These are phyloP conservation scores for Goniozus legneri DNA, from an alignment of 1,140 invertebrate species.

Conservation along the genomic window DNA sequence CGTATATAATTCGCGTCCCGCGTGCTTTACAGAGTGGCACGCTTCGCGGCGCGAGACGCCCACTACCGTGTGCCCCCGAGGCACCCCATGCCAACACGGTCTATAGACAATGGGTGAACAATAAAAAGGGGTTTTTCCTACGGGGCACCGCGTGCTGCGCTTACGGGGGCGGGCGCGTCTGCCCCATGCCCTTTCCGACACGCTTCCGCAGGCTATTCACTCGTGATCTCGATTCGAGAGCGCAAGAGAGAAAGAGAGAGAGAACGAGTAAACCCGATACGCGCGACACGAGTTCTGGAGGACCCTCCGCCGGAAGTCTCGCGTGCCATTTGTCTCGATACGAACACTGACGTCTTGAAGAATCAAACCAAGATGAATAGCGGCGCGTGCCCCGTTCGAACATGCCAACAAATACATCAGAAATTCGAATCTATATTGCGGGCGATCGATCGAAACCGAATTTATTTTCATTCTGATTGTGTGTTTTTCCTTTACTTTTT, in stretches of 20 bases:
- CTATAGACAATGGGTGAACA: slow-evolving; percentile 35
- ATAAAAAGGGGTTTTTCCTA: slow-evolving; percentile 26
- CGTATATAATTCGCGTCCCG: too few species aligned
- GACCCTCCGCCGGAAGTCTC: slow-evolving; percentile 41
- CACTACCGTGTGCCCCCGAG: too few species aligned
- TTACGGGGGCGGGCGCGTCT: slow-evolving; percentile 12
- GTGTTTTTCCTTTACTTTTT: too few species aligned
- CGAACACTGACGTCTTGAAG: neutral
- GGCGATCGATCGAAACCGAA: too few species aligned
- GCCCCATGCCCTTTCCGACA: slow-evolving; percentile 18
- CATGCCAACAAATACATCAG: neutral
- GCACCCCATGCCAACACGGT: too few species aligned
- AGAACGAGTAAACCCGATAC: slow-evolving; percentile 41
- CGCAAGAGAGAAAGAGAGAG: too few species aligned
- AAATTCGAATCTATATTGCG: neutral
- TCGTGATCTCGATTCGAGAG: slow-evolving; percentile 30
- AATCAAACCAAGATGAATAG: neutral
- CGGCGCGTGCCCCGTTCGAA: neutral
- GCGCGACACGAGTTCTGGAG: too few species aligned
- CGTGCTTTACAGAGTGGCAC: too few species aligned
- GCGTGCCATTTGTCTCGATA: slow-evolving; percentile 48
- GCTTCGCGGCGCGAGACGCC: too few species aligned
- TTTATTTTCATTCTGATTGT: too few species aligned
- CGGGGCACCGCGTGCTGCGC: slow-evolving; percentile 1
- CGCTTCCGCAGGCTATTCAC: slow-evolving; percentile 41